Evolutionary conservation across 2,113 vertebrate genomes (phyloP).

Genomic region (Oenanthe melanoleuca): DNA sequence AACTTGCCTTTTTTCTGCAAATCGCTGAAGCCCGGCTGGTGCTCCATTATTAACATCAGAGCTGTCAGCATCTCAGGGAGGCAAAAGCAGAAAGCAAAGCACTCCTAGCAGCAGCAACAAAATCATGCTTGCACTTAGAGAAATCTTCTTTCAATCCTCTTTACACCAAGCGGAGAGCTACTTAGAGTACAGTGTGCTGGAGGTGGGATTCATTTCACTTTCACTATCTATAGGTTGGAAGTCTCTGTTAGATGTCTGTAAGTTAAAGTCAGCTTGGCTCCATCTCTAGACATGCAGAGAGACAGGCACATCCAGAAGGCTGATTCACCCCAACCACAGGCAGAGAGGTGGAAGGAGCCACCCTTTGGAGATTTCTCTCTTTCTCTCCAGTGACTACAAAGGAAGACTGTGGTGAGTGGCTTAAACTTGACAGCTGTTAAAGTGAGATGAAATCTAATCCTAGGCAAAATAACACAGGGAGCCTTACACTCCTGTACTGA

Average conservation of each 20-base stretch:
- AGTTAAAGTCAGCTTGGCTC: conserved; percentile 1
- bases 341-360: background rate
- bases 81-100: conserved; percentile 50
- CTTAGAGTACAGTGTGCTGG: background rate
- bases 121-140: conserved; percentile 32
- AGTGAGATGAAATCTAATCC: conserved; percentile 1
- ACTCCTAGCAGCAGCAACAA: conserved; percentile 43
- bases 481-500: background rate
- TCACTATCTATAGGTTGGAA: background rate
- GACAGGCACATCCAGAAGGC: background rate
- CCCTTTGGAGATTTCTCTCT: background rate
- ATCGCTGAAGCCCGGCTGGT: conserved; percentile 22
- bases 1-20: conserved; percentile 59
- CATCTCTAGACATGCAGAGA: background rate
- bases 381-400: background rate
- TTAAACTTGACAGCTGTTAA: conserved; percentile 8
- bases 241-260: background rate
- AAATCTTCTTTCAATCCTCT: conserved; percentile 55
- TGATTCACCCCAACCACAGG: background rate
- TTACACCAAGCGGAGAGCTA: conserved; percentile 25
- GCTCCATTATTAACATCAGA: conserved; percentile 68
- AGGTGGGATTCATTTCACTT: conserved; percentile 24
- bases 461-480: background rate
- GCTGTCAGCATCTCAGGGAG: conserved; percentile 50
- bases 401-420: background rate